phyloP scores from a whole-genome alignment of 2,113 vertebrate genomes.

The Clarias magur region DNA sequence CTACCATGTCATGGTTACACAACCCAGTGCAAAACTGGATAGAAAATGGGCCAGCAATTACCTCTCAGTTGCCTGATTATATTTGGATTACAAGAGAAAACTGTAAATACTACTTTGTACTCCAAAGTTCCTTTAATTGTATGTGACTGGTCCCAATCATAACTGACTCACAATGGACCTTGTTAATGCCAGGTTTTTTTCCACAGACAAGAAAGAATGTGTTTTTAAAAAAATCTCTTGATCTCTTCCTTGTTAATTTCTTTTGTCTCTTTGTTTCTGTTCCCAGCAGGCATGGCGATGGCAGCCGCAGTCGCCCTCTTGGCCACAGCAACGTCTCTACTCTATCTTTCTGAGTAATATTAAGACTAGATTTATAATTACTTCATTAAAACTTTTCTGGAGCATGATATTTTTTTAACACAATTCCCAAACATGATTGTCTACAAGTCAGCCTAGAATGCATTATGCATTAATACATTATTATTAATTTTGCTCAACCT shows the following conservation, averaged over 20 bases:
- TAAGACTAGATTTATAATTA: slow-evolving; percentile 2
- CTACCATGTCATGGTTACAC: background rate
- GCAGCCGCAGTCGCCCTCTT: slow-evolving; percentile 65
- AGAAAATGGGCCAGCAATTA: background rate
- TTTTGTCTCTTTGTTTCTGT: background rate
- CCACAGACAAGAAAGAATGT: background rate
- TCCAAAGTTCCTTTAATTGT: background rate
- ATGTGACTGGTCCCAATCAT: background rate
- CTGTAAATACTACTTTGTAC: background rate
- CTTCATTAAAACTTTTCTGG: background rate
- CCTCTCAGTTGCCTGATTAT: background rate
- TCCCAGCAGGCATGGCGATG: slow-evolving; percentile 66
- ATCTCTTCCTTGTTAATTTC: background rate
- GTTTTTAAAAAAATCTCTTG: background rate
- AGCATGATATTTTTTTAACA: background rate
- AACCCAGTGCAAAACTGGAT: background rate
- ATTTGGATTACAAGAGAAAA: background rate
- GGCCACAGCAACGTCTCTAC: slow-evolving; percentile 66
- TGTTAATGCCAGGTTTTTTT: background rate
- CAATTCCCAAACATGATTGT: too few species aligned
- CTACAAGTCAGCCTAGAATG: background rate
- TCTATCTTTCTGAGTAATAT: slow-evolving; percentile 66
- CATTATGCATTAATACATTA: background rate
- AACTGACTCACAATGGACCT: background rate
- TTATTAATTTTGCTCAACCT: background rate